A percentile compares a stretch with the other conserved stretches of the same genome.
These are phyloP conservation scores for Leptosomus discolor DNA, from an alignment of 2,113 vertebrate species.

Conservation along the genomic window DNA sequence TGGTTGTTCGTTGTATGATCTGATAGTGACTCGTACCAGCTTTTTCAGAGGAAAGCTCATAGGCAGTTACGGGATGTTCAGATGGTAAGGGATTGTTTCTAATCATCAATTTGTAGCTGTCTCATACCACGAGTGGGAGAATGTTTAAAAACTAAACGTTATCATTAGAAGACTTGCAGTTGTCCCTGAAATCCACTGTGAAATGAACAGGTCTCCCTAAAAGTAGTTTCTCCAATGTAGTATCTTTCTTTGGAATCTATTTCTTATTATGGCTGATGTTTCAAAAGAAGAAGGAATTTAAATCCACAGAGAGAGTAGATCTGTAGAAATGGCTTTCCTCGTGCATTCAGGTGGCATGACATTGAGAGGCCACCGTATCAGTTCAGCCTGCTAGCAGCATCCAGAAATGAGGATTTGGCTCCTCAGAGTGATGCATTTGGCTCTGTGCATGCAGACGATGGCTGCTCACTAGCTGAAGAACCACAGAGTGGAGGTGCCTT, in stretches of 20 bases:
- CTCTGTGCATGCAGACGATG: rapidly evolving
- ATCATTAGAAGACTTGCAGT: not conserved
- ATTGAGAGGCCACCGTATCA: not conserved
- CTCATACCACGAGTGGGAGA: not conserved
- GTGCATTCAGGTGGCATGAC: not conserved
- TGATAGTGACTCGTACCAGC: not conserved
- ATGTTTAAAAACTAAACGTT: not conserved
- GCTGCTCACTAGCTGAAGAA: not conserved
- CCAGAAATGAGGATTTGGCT: not conserved
- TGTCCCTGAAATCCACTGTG: not conserved
- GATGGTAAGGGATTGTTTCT: not conserved
- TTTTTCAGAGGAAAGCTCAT: not conserved
- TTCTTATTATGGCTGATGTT: not conserved
- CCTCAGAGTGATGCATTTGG: not conserved
- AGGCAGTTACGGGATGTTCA: not conserved
- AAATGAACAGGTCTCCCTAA: not conserved
- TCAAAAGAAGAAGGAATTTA: not conserved
- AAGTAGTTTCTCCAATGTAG: not conserved
- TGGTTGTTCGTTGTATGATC: not conserved
- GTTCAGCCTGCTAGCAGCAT: not conserved
- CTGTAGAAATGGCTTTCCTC: not conserved
- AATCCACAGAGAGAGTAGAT: not conserved
- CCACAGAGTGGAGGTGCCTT: not conserved
- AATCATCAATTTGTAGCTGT: not conserved
- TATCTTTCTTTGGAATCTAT: not conserved